Evolutionary conservation across 2,797 vertebrate genomes (phyloP).

Genomic region (Podarcis lilfordi): DNA sequence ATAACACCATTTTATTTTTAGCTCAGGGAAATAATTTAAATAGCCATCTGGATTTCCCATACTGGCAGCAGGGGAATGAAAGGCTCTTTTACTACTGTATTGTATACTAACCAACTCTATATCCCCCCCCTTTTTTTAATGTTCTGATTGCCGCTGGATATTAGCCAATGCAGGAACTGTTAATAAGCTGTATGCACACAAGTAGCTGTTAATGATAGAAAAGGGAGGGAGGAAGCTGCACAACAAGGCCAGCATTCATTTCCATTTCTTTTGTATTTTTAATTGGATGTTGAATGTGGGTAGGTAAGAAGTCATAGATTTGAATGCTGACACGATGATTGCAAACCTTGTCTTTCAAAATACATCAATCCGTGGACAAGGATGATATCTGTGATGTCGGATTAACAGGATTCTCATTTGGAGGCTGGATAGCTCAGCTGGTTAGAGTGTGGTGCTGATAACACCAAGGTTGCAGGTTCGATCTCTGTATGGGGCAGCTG

Average conservation of each 20-base stretch:
- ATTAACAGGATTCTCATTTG: neutral
- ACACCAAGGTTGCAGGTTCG: no score
- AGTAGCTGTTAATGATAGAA: neutral
- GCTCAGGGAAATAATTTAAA: constrained; percentile 52
- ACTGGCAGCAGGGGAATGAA: constrained; percentile 37
- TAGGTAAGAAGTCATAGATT: neutral
- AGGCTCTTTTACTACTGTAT: constrained; percentile 24
- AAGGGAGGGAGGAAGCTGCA: neutral
- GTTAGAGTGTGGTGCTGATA: no score
- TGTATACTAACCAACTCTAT: neutral
- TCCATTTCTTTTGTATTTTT: neutral
- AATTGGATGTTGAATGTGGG: neutral
- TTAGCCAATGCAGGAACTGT: constrained; percentile 35
- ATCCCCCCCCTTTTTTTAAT: neutral
- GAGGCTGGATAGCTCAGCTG: no score
- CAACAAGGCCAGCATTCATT: neutral
- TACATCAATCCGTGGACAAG: neutral
- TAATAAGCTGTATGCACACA: constrained; percentile 17
- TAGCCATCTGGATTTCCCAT: constrained; percentile 27
- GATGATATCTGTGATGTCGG: neutral
- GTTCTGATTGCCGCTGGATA: constrained; percentile 16
- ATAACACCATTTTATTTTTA: constrained; percentile 41
- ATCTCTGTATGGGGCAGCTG: no score
- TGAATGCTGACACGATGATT: neutral
- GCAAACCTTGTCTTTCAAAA: neutral